These are phyloP conservation scores for Tribolium freemani DNA, from an alignment of 2,888 invertebrate genomes.

Conservation along the genomic window DNA sequence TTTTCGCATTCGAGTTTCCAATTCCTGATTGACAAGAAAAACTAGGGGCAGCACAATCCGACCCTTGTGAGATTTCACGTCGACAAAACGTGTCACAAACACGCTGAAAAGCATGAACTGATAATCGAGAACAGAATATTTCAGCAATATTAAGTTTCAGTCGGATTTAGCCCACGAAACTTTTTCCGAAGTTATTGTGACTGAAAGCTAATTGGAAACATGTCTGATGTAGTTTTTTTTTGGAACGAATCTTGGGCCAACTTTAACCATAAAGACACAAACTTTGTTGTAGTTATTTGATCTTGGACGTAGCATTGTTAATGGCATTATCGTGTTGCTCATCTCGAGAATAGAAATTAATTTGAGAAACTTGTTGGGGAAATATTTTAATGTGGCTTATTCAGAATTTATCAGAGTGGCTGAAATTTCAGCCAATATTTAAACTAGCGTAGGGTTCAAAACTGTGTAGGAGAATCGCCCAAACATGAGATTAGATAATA, in stretches of 20 bases:
- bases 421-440: not conserved
- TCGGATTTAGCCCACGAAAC: not conserved
- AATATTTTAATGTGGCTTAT: not conserved
- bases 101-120: not conserved
- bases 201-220: not conserved
- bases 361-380: not conserved
- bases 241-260: not conserved
- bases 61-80: not conserved
- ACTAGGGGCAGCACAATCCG: slow-evolving; percentile 1
- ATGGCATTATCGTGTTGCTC: not conserved
- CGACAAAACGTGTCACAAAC: slow-evolving; percentile 15
- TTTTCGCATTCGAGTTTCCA: not conserved
- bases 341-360: not conserved
- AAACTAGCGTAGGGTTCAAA: no score
- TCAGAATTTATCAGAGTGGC: not conserved
- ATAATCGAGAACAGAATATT: not conserved
- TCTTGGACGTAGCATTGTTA: not conserved
- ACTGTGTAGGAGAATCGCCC: not conserved
- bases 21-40: slow-evolving; percentile 8
- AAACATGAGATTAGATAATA: not conserved
- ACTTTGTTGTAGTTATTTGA: not conserved
- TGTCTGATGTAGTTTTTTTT: not conserved
- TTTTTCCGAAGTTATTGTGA: not conserved
- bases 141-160: slow-evolving; percentile 6
- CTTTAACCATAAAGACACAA: not conserved